A percentile compares a stretch with the other conserved stretches of the same genome.
phyloP scores from a whole-genome alignment of 2,888 invertebrate species.

The Catocala fraxini region DNA sequence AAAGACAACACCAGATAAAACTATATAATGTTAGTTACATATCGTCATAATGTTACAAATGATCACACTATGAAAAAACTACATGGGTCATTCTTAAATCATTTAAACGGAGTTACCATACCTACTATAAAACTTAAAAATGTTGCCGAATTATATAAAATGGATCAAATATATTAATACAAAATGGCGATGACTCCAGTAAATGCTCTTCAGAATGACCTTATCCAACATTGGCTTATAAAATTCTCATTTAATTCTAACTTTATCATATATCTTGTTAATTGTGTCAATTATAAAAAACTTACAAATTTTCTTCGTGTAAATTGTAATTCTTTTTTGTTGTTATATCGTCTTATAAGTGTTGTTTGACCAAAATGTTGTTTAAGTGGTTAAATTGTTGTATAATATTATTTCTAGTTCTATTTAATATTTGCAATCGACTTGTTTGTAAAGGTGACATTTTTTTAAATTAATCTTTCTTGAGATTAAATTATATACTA shows the following conservation, averaged over 20 bases:
- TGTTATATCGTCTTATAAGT: conserved; percentile 65
- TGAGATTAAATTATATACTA: not conserved
- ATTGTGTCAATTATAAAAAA: conserved; percentile 67
- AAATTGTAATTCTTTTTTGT: conserved; percentile 39
- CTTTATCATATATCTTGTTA: conserved; percentile 52
- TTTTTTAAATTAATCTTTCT: conserved; percentile 1
- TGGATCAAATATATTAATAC: conserved; percentile 7
- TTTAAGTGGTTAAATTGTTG: conserved; percentile 68
- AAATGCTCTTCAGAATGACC: conserved; percentile 7
- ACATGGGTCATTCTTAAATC: not conserved
- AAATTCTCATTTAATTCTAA: conserved; percentile 13
- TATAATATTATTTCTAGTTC: conserved; percentile 65
- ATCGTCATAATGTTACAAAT: not conserved
- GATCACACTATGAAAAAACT: not conserved
- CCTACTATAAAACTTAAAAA: not conserved
- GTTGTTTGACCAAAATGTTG: conserved; percentile 78
- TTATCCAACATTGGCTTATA: conserved; percentile 5
- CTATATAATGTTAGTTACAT: not conserved
- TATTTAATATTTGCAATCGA: conserved; percentile 41
- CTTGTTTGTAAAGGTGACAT: conserved; percentile 25
- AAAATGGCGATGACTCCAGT: not conserved
- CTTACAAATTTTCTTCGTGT: conserved; percentile 56
- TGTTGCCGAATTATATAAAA: conserved; percentile 11
- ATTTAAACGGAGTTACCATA: not conserved
- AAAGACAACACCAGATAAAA: no score